Base-by-base conservation (phyloP, 92 coral and sea anemone genomes). In the Zoanthus solanderi region DNA sequence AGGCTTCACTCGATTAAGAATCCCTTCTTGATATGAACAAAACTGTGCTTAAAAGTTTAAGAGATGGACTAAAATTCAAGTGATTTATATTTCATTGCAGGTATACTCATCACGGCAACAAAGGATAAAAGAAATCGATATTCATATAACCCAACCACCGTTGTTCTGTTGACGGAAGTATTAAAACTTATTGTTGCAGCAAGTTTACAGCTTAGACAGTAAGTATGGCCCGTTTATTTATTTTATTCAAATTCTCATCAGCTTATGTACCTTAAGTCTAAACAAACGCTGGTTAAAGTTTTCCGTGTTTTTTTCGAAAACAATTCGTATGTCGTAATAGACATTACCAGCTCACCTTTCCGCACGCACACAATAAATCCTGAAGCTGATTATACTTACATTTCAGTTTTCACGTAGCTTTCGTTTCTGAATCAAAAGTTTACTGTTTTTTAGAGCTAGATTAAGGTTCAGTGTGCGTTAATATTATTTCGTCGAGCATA, bases 81-180 rank as follows among this genome's bases (percentile, higher is more conserved):
- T 50, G 56, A 11, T 37, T 23, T 23, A 23, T 32, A 32, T 32
- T 37, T 0, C 76, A 37, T 4, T 17, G 5, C 89, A 97, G 99
- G 99, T n/a, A 90, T 97, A 37, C 97, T 97, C 48, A 92, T 97
- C 18, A 93, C 98, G 1, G 98, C 99, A 0, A 88, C 99, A 3
- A 97, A 94, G 83, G 98, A 95, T 86, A 90, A 92, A 50, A 75
- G 83, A 52, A 90, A 92, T 73, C 87, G 88, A n/a, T 97, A 95
- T 88, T 29, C 93, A 0, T 97, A 95, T 65, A 95, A 97, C 14
- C 89, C 99, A 2, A 95, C 98, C 4, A 97, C 99, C 0, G 98
- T 95, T 37, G 99, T 97, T 16, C 86, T 97, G 78, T 79, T 97
- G 47, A 90, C 98, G 9, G 99, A 97, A 79, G 83, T 91, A 0